phyloP scores from a whole-genome alignment of 2,888 invertebrate genomes.

The Ceraclea dissimilis region DNA sequence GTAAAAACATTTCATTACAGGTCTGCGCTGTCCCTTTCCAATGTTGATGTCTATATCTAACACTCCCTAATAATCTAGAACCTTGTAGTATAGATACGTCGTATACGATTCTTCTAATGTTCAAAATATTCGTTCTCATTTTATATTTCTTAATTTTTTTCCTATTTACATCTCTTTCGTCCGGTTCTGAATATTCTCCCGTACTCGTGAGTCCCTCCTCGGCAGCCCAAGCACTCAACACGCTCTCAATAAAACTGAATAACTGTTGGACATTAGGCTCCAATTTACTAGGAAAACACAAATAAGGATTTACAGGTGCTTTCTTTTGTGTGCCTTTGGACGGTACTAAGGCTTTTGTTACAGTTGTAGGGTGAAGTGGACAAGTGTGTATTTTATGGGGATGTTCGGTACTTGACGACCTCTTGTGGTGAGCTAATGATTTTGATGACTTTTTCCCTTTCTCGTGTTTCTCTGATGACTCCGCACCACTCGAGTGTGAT shows the following conservation, averaged over 20 bases:
- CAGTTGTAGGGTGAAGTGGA: constrained; percentile 42
- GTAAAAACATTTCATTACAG: constrained; percentile 81
- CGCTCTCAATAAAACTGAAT: constrained; percentile 74
- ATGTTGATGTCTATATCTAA: constrained; percentile 70
- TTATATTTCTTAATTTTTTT: constrained; percentile 55
- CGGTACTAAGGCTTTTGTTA: constrained; percentile 29
- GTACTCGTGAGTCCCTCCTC: constrained; percentile 65
- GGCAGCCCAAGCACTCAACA: constrained; percentile 71
- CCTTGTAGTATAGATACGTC: constrained; percentile 65
- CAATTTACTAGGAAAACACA: constrained; percentile 50
- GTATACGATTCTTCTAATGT: constrained; percentile 59
- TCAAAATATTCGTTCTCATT: constrained; percentile 58
- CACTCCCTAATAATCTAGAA: constrained; percentile 58
- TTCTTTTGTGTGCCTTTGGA: constrained; percentile 34
- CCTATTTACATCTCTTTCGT: constrained; percentile 57
- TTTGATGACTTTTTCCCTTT: constrained; percentile 32
- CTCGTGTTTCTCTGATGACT: constrained; percentile 40
- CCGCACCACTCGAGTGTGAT: constrained; percentile 43
- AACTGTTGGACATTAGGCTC: constrained; percentile 73
- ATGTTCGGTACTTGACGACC: constrained; percentile 30
- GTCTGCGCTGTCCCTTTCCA: constrained; percentile 80
- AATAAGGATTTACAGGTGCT: constrained; percentile 43
- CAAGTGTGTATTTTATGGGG: constrained; percentile 43
- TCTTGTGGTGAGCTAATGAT: constrained; percentile 17
- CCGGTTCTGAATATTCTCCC: constrained; percentile 66